Percentiles rank a stretch among this genome's conserved stretches.
Evolutionary conservation across 2,797 vertebrate species (phyloP).

Genomic region (Sebastes iracundus): DNA sequence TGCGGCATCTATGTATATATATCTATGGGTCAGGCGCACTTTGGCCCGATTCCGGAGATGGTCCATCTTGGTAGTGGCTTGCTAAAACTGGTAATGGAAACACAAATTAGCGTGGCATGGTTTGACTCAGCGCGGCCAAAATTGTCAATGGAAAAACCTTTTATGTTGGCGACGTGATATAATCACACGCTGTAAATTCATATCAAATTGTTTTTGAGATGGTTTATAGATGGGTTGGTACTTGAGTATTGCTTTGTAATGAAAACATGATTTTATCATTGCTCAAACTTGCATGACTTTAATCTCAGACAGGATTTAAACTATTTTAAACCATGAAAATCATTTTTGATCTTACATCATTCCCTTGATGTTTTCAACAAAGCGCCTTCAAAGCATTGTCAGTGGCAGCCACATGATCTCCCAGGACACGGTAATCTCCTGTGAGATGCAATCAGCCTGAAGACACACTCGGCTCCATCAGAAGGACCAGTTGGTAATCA

Average conservation of each 20-base stretch:
- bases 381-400: constrained; percentile 40
- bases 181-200: not conserved
- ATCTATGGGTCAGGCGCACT: too few relatives aligned
- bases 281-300: not conserved
- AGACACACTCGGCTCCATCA: constrained; percentile 54
- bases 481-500: constrained; percentile 65
- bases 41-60: too few relatives aligned
- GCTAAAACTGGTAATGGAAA: too few relatives aligned
- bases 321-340: constrained; percentile 1
- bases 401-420: constrained; percentile 36
- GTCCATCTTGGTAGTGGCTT: too few relatives aligned
- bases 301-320: constrained; percentile 23
- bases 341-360: constrained; percentile 14
- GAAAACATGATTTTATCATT: not conserved
- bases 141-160: too few relatives aligned
- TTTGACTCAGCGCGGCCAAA: too few relatives aligned
- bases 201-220: not conserved
- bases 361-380: constrained; percentile 32
- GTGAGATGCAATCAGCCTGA: constrained; percentile 64
- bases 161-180: not conserved
- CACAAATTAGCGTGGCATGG: too few relatives aligned
- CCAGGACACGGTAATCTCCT: constrained; percentile 48
- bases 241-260: not conserved
- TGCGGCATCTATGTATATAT: too few relatives aligned
- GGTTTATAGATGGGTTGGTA: not conserved